Evolutionary conservation across 1,140 invertebrate species (phyloP), one percentile per base, ranked within the genome.

Genomic region (Neuroterus valhalla): DNA sequence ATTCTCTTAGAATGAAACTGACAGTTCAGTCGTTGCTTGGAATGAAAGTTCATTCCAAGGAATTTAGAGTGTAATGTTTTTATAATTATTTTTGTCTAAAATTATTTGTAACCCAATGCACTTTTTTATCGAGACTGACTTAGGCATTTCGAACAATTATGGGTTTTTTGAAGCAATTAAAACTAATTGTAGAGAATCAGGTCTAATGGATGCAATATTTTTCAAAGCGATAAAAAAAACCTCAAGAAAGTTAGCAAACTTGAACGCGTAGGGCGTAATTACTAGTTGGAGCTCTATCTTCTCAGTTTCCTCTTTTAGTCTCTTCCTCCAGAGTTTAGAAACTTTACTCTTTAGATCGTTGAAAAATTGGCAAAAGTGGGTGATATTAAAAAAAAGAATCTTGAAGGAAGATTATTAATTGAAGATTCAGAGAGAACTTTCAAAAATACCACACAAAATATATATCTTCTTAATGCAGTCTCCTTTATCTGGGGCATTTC

Each of bases 341-440:
- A 26, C n/a, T n/a, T n/a, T n/a, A n/a, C n/a, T n/a, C n/a, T n/a
- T n/a, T n/a, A n/a, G n/a, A n/a, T n/a, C n/a, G 46, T 74, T 74
- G 69, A 74, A 72, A 77, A 77, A 71, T 69, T 76, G 78, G 75
- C 75, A 82, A 74, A 79, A 74, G 81, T 77, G 77, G 15, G 74
- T 68, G 76, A 71, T 79, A 78, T 84, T 83, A 83, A 83, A 84
- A 76, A 79, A 78, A 81, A 76, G 75, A 75, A 68, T 70, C 55
- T 76, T 73, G 55, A 75, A 66, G 70, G 43, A 46, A 75, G 72
- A 82, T 78, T 79, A 81, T 84, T 84, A 83, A 84, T 83, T 76
- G 77, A 68, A 70, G 46, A 70, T 44, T 76, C 67, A 21, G 52
- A 55, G 6, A 26, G 15, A 62, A 31, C 52, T 62, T 62, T 0